Evolutionary conservation across 1,140 invertebrate species (phyloP).

Genomic region (Formica selysi): DNA sequence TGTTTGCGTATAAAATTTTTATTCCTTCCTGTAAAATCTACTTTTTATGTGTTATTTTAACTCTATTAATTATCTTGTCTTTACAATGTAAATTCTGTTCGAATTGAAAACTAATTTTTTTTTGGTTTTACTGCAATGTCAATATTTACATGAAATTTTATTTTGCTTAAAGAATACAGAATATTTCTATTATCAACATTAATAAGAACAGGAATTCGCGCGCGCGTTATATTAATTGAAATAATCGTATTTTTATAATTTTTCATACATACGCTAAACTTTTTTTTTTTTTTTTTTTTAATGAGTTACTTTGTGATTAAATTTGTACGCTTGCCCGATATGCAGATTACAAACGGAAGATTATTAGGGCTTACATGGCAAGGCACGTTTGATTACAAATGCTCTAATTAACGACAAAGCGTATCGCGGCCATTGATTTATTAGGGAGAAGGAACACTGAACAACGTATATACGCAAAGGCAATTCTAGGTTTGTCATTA

Average conservation of each 20-base stretch:
- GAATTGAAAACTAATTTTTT: too few species aligned
- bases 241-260: not conserved
- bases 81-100: too few species aligned
- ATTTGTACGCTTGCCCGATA: conserved; percentile 24
- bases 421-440: conserved; percentile 54
- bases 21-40: too few species aligned
- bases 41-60: too few species aligned
- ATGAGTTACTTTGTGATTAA: not conserved
- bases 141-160: too few species aligned
- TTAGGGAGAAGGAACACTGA: conserved; percentile 52
- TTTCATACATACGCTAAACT: not conserved
- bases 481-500: conserved; percentile 61
- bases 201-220: not conserved
- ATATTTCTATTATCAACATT: not conserved
- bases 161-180: too few species aligned
- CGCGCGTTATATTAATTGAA: not conserved
- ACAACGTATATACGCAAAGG: conserved; percentile 48
- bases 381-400: conserved; percentile 55
- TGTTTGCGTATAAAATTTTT: too few species aligned
- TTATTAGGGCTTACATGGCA: conserved; percentile 59
- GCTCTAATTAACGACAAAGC: conserved; percentile 64
- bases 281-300: conserved; percentile 25
- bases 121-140: too few species aligned
- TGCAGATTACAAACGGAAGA: conserved; percentile 54
- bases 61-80: too few species aligned